Base-by-base conservation (phyloP, 2,113 vertebrate species). In the Alethe castanea region DNA sequence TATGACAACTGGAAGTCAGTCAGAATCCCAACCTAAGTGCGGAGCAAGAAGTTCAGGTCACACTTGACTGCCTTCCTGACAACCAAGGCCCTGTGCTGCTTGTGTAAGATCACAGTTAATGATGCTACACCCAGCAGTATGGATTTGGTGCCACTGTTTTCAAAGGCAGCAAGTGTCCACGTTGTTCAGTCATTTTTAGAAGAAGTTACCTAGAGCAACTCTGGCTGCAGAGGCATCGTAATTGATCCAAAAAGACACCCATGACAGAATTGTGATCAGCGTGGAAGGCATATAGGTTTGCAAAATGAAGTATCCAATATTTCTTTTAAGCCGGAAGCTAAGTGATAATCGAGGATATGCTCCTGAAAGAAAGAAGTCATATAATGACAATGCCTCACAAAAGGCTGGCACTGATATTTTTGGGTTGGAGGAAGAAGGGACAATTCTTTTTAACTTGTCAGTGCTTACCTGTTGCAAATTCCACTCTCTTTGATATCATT, bases 231-330 rank as follows among this genome's bases (percentile, higher is more conserved):
- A 99, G 40, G 99, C 99, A 88, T 99, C 99, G 14, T 99, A 99
- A 97, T 98, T 99, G 96, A 99, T 99, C 98, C 99, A 99, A 95
- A 99, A 99, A 40, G 99, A 99, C 91, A 99, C 99, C 98, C 98
- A 99, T 0, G 98, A 99, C 36, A 99, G 97, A 97, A 99, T 98
- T 93, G 99, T 99, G 93, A 99, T 99, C 94, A 99, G 94, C 0
- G 98, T 99, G 81, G 98, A 99, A 95, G 99, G 98, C 98, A 99
- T 99, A 79, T 99, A 99, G 74, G 98, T 99, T 96, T 99, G 99
- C 83, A 99, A 96, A 97, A 99, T 99, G 98, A 99, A 99, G 97
- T 99, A 99, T 50, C 98, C 99, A 44, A 99, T 99, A 91, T 99
- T 99, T 96, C 98, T 98, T 97, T 99, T 99, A 52, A 99, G 98